Base-by-base conservation (phyloP, 2,888 invertebrate genomes). In the Tenthredo amoena region DNA sequence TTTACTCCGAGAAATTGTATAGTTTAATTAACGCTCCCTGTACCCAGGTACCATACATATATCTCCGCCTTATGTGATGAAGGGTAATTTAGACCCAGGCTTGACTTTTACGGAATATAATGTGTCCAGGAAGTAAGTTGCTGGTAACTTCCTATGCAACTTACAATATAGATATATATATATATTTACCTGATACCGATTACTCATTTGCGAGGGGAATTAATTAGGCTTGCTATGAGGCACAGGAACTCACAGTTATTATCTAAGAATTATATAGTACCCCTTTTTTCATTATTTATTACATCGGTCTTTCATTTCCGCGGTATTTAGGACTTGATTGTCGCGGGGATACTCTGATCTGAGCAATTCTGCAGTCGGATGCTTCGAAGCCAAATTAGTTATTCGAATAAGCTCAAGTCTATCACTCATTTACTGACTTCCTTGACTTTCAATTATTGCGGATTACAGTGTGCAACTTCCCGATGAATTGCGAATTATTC, bases 141-240 rank as follows among this genome's bases (percentile, higher is more conserved):
- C 43, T 74, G 6, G 12, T 43, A 74, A 74, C 72, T 74, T 74
- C 72, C 43, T 43, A 74, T 43, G 68, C 72, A 74, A 43, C 72
- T n/a, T 21, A 74, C 10, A 10, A 21, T 15, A 58, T 9, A 55
- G 26, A 26, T 26, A 26, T 26, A 26, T 26, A 26, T 26, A 26
- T 26, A 26, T 26, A 26, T 26, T 26, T 26, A 21, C 2, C 26
- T 62, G 9, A 65, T 65, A 15, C 68, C 68, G 34, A 68, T 68
- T 68, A 34, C 34, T 68, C 34, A 68, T 68, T 12, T 18, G 5
- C 34, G 34, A 1, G 68, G 12, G 0, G 34, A 15, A 68, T 5
- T 68, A 34, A 18, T 68, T 68, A 68, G 68, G 3, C 34, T 12
- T 34, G 34, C 1, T 68, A n/a, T 2, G 15, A 68, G 15, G 31